Evolutionary conservation across 2,797 vertebrate species (phyloP), one percentile per base, ranked within the genome.

Genomic region (Trematomus bernacchii): DNA sequence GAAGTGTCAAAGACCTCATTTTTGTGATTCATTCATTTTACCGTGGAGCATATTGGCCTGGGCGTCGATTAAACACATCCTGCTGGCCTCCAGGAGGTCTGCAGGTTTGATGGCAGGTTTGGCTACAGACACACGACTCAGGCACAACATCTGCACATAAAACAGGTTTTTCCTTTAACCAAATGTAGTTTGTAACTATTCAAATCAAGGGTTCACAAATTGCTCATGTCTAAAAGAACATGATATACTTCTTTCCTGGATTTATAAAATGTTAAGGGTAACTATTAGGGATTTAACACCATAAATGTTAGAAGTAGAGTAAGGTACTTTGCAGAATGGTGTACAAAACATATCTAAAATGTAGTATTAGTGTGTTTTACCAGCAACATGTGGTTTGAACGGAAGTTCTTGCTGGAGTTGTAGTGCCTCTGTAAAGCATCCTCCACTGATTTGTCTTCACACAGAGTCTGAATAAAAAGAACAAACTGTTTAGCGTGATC

Each of bases 31-130:
- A 0, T 1, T 16, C n/a, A n/a, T 95, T 84, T 95, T 83, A 99
- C 98, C 98, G 0, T 99, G 98, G 1, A 99, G 94, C n/a, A 99
- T 94, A 68, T 97, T 99, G 0, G 96, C 96, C 87, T 94, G 97
- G 0, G 96, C 94, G 80, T 99, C 98, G 0, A 80, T 76, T 0
- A 93, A 93, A 23, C 85, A 95, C 21, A 96, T 82, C 48, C 91
- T 94, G 83, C 94, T 93, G 57, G 96, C 96, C 77, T 98, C 97
- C 51, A 97, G 91, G 4, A 99, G 80, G 83, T 99, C 96, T 0
- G 90, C 83, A 0, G 95, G 87, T 12, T 77, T 93, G 53, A 97
- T 85, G 69, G 92, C 79, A 0, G 97, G 95, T 72, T 95, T 96
- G 42, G 92, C 89, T 0, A 80, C 83, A 0, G 93, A 95, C 64